Conservation (phyloP, 2,113 vertebrate genomes). For the Nyctereutes procyonoides region DNA sequence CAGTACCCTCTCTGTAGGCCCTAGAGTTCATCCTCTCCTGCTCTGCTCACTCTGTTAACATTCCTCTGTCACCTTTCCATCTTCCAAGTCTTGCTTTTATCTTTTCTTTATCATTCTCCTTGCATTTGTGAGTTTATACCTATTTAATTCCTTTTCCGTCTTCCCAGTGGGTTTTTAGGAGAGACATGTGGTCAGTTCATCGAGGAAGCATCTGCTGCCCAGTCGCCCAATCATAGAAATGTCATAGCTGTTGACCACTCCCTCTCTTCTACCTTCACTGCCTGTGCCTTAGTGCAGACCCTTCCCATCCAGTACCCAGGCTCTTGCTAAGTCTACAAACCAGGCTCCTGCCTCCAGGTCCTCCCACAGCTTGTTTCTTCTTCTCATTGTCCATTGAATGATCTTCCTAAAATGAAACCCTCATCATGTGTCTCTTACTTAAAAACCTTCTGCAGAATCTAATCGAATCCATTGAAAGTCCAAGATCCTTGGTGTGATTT, state of each 20-base stretch:
- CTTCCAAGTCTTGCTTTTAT: neutral
- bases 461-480: neutral
- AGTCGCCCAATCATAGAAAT: too few relatives aligned
- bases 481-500: neutral
- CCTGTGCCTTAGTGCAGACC: neutral
- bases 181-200: neutral
- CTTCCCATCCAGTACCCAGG: neutral
- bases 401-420: slow-evolving; percentile 5
- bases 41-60: neutral
- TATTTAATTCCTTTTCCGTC: neutral
- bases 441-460: neutral
- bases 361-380: neutral
- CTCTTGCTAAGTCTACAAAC: neutral
- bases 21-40: neutral
- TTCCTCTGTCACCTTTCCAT: neutral
- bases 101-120: neutral
- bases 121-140: neutral
- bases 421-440: neutral
- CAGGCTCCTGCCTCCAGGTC: neutral
- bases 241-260: neutral
- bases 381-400: neutral
- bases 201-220: neutral
- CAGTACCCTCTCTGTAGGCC: neutral
- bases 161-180: slow-evolving; percentile 15
- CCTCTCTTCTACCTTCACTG: neutral